Evolutionary conservation across 2,113 vertebrate species (phyloP), one percentile per base, ranked within the genome.

Genomic region (Leptocoma aspasia): DNA sequence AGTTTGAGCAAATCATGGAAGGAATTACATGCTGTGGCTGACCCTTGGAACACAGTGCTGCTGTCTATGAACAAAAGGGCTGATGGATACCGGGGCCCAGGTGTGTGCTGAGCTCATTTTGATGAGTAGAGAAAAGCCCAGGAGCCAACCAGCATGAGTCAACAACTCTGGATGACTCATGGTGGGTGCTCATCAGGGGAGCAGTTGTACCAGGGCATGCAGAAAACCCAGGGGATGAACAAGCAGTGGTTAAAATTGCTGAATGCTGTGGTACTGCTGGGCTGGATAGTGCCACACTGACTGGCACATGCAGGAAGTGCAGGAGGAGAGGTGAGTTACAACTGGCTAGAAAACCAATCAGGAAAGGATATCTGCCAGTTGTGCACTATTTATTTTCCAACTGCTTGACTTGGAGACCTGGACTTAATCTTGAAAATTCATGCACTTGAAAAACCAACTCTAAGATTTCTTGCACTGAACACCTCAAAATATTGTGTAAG

Each of bases 121-220:
- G 54, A 22, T 4, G 52, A 59, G 39, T 0, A 6, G 17, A 73
- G 28, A 37, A 61, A 61, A 81, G 14, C 35, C 31, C 33, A 45
- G 61, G 70, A 63, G 21, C 33, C 0, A 2, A 64, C 3, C 21
- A 85, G 44, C 15, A 35, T 8, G 44, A 13, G 0, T 0, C 33
- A 64, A 28, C 0, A 5, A 4, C 15, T 37, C 37, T 28, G 44
- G 57, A 15, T n/a, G 17, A 35, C 41, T 39, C 30, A 6, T 2
- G 7, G 47, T 33, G 68, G 31, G 9, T 0, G 2, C 18, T 68
- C 30, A 23, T 20, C 23, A 37, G 35, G 21, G 10, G 10, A 68
- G 26, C 37, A 20, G 33, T 4, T 49, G 35, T 20, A 27, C 33
- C 49, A 50, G 19, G 31, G 23, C 33, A 31, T 0, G 0, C 0